Evolutionary conservation across 2,113 vertebrate genomes (phyloP).

Genomic region (Trichomycterus rosablanca): DNA sequence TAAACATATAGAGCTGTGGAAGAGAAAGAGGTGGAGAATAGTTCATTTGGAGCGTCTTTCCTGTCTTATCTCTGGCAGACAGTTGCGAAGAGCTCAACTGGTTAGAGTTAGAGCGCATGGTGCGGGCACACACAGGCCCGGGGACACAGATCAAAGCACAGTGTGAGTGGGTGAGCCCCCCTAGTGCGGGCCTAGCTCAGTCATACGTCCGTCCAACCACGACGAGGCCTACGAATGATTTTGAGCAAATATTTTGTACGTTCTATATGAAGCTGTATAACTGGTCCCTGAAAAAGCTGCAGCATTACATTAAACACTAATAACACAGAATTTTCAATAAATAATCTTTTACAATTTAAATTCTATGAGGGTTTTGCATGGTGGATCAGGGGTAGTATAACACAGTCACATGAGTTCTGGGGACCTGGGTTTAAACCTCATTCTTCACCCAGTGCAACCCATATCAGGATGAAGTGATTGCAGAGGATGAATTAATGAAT

Average conservation of each 20-base stretch:
- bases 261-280: neutral
- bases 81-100: conserved; percentile 90
- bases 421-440: too few species aligned
- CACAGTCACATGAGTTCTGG: too few species aligned
- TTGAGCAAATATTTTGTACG: neutral
- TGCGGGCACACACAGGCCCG: conserved; percentile 89
- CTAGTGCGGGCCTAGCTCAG: conserved; percentile 60
- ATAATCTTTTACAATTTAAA: too few species aligned
- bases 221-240: neutral
- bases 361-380: too few species aligned
- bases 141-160: conserved; percentile 97
- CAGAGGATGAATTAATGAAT: too few species aligned
- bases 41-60: conserved; percentile 67
- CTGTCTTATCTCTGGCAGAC: conserved; percentile 97
- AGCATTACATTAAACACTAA: too few species aligned
- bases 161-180: conserved; percentile 60
- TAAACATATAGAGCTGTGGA: conserved; percentile 71
- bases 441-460: too few species aligned
- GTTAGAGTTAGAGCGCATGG: conserved; percentile 74
- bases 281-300: neutral
- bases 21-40: conserved; percentile 72
- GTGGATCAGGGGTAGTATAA: too few species aligned
- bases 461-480: too few species aligned
- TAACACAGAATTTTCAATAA: too few species aligned
- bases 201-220: conserved; percentile 16